Evolutionary conservation across 35 echinoderm and acorn worm species (phyloP).

Genomic region (Ophioderma brevispina): DNA sequence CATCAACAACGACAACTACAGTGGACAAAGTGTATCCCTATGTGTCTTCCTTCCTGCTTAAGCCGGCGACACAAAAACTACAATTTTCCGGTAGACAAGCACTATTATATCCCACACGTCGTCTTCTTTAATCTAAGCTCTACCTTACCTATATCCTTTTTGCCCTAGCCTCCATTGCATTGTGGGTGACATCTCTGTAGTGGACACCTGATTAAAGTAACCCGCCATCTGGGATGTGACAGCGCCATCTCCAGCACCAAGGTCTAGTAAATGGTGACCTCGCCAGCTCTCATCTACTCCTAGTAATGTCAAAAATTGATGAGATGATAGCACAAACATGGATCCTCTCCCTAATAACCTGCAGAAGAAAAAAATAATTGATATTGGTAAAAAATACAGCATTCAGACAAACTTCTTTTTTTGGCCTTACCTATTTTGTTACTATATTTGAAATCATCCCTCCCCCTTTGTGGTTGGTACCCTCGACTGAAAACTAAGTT

Average conservation of each 20-base stretch:
- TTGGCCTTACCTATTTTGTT: neutral
- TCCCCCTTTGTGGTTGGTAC: neutral
- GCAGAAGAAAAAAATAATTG: neutral
- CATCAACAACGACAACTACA: too few relatives aligned
- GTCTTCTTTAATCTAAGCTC: too few relatives aligned
- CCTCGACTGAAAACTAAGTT: too few relatives aligned
- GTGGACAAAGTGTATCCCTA: too few relatives aligned
- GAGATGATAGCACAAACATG: conserved; percentile 90
- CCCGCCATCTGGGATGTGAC: conserved; percentile 74
- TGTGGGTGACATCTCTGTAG: conserved; percentile 82
- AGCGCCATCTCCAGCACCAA: conserved; percentile 91
- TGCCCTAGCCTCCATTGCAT: conserved; percentile 81
- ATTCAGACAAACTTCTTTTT: neutral
- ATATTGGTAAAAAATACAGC: neutral
- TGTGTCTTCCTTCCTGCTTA: too few relatives aligned
- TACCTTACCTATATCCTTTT: conserved; percentile 77
- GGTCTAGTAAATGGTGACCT: conserved; percentile 66
- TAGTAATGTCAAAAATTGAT: conserved; percentile 70
- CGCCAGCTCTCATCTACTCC: conserved; percentile 49
- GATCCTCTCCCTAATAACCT: conserved; percentile 81
- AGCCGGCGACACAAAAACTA: too few relatives aligned
- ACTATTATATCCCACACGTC: too few relatives aligned
- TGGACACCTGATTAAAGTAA: conserved; percentile 63
- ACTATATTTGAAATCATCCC: neutral
- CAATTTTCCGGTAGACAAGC: too few relatives aligned